Evolutionary conservation across 2,797 vertebrate genomes (phyloP).

Genomic region (Platalea minor): DNA sequence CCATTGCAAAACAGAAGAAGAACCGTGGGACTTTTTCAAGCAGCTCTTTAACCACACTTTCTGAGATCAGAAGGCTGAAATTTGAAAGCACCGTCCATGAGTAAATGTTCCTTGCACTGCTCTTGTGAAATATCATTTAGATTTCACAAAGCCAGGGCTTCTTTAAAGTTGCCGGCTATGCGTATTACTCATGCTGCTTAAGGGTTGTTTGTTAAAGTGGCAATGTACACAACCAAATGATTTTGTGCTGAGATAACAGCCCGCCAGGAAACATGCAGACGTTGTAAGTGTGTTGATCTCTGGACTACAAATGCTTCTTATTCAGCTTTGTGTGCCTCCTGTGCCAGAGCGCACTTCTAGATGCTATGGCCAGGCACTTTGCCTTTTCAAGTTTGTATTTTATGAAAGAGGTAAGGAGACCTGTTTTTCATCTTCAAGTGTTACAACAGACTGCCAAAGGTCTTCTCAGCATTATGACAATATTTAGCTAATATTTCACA

Average conservation of each 20-base stretch:
- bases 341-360: not conserved
- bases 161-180: conserved; percentile 9
- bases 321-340: not conserved
- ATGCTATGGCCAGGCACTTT: not conserved
- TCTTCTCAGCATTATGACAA: not conserved
- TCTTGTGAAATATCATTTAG: conserved; percentile 7
- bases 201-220: conserved; percentile 29
- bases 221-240: conserved; percentile 23
- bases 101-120: not conserved
- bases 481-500: not conserved
- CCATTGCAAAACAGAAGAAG: not conserved
- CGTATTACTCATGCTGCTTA: not conserved
- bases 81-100: not conserved
- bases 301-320: conserved; percentile 8
- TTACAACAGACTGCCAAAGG: not conserved
- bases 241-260: conserved; percentile 39
- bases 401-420: not conserved
- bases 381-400: not conserved
- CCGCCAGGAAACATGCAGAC: not conserved
- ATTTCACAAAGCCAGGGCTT: conserved; percentile 13
- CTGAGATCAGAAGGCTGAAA: not conserved
- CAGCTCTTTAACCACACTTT: not conserved
- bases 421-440: not conserved
- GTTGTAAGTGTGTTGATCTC: not conserved
- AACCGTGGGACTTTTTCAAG: not conserved